Evolutionary conservation across 2,797 vertebrate genomes (phyloP).

Genomic region (Tachyglossus aculeatus): DNA sequence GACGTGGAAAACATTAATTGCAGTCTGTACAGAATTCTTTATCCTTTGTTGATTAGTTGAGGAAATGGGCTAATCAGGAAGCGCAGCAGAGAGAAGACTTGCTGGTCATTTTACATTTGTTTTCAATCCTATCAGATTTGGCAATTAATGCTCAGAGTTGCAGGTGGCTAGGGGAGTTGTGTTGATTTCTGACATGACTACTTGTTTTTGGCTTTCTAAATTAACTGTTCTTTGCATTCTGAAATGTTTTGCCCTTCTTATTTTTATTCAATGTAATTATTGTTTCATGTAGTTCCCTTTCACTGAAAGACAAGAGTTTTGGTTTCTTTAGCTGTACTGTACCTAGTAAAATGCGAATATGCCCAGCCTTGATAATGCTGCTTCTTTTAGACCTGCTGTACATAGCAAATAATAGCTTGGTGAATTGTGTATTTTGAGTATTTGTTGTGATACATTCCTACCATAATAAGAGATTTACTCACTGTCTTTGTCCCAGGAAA

Average conservation of each 20-base stretch:
- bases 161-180: conserved; percentile 40
- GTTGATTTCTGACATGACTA: conserved; percentile 12
- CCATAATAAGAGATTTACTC: conserved; percentile 36
- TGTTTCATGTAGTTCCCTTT: conserved; percentile 52
- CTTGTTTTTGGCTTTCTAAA: conserved; percentile 30
- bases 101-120: conserved; percentile 51
- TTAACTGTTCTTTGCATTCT: conserved; percentile 35
- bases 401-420: conserved; percentile 23
- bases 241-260: not conserved
- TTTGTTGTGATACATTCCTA: conserved; percentile 68
- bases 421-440: conserved; percentile 54
- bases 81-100: conserved; percentile 62
- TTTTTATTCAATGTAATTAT: conserved; percentile 25
- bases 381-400: conserved; percentile 42
- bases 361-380: conserved; percentile 38
- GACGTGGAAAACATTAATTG: conserved; percentile 83
- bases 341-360: conserved; percentile 47
- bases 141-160: conserved; percentile 51
- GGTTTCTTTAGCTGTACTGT: conserved; percentile 43
- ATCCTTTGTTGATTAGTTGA: conserved; percentile 57
- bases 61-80: conserved; percentile 60
- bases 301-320: conserved; percentile 19
- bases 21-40: conserved; percentile 61
- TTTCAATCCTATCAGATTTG: conserved; percentile 54
- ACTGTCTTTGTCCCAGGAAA: conserved; percentile 52